Evolutionary conservation across 2,797 vertebrate genomes (phyloP), one percentile per base, ranked within the genome.

Genomic region (Discoglossus pictus): DNA sequence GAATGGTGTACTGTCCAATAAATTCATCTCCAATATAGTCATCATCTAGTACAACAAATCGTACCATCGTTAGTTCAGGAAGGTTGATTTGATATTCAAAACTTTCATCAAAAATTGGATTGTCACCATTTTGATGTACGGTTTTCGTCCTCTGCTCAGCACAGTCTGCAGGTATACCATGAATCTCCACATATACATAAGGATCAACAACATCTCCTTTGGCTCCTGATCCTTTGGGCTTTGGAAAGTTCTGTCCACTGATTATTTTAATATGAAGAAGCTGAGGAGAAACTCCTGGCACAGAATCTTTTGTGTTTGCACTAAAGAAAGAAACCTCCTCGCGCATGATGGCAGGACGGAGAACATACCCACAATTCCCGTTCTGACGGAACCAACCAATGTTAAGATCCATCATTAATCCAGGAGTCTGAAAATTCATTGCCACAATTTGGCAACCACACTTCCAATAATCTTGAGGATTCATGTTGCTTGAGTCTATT

Each of bases 11-110:
- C 42, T 99, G 97, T 47, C 96, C 96, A 0, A 98, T 98, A 50
- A 99, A 99, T 39, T 99, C 97, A 1, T 99, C 97, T 13, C 97
- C 96, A 13, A 99, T 99, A 71, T 94, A 99, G 84, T 99, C 97
- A 3, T 99, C 97, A 3, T 99, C 97, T 4, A 99, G 88, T 6
- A 97, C 97, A 39, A 99, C 96, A 10, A 99, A 98, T 68, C 97
- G 96, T 78, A 97, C 94, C 96, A 99, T 97, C 25, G 94, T 95
- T 8, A 99, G 86, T 73, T 99, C 97, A 0, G 97, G 97, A 7
- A 99, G 93, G 77, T 98, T 98, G 76, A 99, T 94, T 67, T 99
- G 96, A 74, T 98, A 99, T 83, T 99, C 97, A 79, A 98, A 99
- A 80, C 97, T 99, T 79, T 99, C 96, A 25, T 98, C 97, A 73